A percentile compares a stretch with the other conserved stretches of the same genome.
phyloP scores from a whole-genome alignment of 1,140 invertebrate genomes.

The Achroia grisella region DNA sequence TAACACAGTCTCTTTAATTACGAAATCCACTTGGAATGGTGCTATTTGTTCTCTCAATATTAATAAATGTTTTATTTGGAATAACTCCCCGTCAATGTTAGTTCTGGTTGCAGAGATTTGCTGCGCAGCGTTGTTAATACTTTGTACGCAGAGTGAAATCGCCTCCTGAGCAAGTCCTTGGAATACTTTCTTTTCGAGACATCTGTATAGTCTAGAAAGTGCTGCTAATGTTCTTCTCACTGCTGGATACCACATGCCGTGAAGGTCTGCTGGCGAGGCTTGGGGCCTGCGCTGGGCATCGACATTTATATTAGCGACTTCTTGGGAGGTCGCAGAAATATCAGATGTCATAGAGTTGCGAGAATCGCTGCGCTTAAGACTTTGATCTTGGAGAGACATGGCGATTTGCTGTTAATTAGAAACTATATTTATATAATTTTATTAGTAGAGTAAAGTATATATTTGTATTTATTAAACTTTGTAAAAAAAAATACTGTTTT shows the following conservation, averaged over 20 bases:
- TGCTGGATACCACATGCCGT: constrained; percentile 99
- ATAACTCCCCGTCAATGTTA: constrained; percentile 92
- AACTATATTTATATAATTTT: no score
- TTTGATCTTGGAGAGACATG: constrained; percentile 79
- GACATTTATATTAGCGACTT: constrained; percentile 77
- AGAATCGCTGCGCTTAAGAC: constrained; percentile 78
- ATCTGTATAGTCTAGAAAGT: constrained; percentile 95
- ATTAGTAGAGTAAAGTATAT: no score
- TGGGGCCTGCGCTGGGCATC: constrained; percentile 46
- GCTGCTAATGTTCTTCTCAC: constrained; percentile 95
- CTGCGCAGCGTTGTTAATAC: constrained; percentile 85
- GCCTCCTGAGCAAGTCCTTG: constrained; percentile 97
- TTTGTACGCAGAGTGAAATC: constrained; percentile 92
- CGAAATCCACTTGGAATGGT: constrained; percentile 97
- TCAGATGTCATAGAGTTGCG: constrained; percentile 79
- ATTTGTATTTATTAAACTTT: no score
- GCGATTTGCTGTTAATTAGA: constrained; percentile 88
- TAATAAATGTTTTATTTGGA: constrained; percentile 98
- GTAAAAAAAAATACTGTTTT: no score
- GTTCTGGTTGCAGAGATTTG: constrained; percentile 80
- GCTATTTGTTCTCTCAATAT: constrained; percentile 98
- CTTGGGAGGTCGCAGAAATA: constrained; percentile 76
- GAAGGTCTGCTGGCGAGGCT: constrained; percentile 94
- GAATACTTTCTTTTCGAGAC: constrained; percentile 95
- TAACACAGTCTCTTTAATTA: constrained; percentile 91